These are phyloP conservation scores for Rhabdomys pumilio DNA, from an alignment of 2,797 vertebrate genomes.

Conservation along the genomic window DNA sequence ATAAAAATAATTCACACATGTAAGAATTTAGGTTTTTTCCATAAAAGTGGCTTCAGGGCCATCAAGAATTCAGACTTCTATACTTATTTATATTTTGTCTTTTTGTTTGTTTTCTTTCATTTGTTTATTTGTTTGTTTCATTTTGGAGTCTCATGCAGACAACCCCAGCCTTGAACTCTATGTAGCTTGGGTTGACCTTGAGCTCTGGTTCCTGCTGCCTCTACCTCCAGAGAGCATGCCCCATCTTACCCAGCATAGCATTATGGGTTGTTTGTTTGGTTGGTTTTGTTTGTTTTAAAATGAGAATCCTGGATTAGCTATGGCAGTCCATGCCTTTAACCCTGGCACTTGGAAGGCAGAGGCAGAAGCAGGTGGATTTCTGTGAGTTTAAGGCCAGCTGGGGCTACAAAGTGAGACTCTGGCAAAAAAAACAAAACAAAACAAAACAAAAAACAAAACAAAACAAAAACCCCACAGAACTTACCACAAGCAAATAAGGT, in stretches of 20 bases:
- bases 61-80: neutral
- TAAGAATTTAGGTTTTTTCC: neutral
- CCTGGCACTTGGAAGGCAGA: neutral
- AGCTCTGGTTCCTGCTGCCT: neutral
- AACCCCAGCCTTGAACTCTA: neutral
- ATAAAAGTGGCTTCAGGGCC: neutral
- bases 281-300: neutral
- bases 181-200: neutral
- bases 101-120: neutral
- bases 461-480: neutral
- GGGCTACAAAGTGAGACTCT: neutral
- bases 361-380: neutral
- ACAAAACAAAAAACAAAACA: neutral
- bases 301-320: neutral
- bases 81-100: neutral
- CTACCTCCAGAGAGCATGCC: neutral
- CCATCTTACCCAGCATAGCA: neutral
- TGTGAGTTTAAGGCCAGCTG: neutral
- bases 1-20: neutral
- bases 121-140: neutral
- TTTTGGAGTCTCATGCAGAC: neutral
- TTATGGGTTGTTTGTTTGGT: neutral
- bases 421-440: neutral
- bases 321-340: neutral
- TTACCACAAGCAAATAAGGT: neutral